These are phyloP conservation scores for Pandemis heparana DNA, from an alignment of 2,888 invertebrate genomes.

Conservation along the genomic window DNA sequence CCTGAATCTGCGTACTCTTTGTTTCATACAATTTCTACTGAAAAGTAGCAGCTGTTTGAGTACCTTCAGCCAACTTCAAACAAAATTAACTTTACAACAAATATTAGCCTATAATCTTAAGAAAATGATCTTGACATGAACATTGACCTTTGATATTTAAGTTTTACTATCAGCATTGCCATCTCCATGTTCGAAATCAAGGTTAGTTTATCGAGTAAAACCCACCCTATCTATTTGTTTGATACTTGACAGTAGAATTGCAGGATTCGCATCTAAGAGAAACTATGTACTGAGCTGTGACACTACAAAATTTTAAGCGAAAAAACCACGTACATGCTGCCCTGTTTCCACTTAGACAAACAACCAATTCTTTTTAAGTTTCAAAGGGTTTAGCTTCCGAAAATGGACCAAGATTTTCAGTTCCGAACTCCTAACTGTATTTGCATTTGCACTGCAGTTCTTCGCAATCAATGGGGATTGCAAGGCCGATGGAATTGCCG, in stretches of 20 bases:
- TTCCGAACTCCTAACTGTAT: background rate
- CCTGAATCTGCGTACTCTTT: constrained; percentile 13
- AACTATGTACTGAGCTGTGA: too few relatives aligned
- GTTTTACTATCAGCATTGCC: background rate
- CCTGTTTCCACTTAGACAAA: background rate
- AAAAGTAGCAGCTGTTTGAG: constrained; percentile 6
- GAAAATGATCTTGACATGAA: background rate
- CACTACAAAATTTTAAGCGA: too few relatives aligned
- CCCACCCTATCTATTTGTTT: too few relatives aligned
- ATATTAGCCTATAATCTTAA: background rate
- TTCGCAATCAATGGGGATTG: constrained; percentile 22
- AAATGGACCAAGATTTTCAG: background rate
- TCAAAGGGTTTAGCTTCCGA: background rate
- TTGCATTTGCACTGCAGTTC: constrained; percentile 15
- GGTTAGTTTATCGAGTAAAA: too few relatives aligned
- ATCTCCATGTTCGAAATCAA: background rate
- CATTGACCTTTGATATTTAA: background rate
- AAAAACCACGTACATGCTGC: background rate
- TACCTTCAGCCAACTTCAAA: background rate
- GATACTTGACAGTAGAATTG: too few relatives aligned
- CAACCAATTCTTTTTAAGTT: background rate
- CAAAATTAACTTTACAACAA: background rate
- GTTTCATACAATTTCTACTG: constrained; percentile 5
- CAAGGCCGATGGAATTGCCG: constrained; percentile 15
- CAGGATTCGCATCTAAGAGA: too few relatives aligned